Evolutionary conservation across 2,888 invertebrate genomes (phyloP), one percentile per base, ranked within the genome.

Genomic region (Venusia cambrica): DNA sequence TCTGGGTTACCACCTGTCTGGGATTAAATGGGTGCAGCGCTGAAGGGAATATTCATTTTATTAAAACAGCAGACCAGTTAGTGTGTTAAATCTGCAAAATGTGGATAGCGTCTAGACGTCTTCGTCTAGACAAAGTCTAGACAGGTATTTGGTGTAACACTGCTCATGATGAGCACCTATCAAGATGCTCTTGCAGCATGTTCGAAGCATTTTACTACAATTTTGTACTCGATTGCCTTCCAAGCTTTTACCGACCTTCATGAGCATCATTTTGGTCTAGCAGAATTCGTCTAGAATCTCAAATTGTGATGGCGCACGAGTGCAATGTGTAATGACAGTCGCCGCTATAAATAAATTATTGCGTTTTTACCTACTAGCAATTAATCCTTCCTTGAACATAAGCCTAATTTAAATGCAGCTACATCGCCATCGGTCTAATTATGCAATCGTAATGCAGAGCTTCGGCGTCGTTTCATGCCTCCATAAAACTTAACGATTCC

Each of bases 71-170:
- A 47, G 43, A 51, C 54, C 45, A 48, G 54, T 53, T 35, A 38
- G 39, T 62, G 48, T 54, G 56, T 62, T 57, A 63, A 71, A 64
- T 63, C 62, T 70, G 62, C 59, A 65, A 77, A 80, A 73, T 54
- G 64, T 71, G 69, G 69, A 75, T 74, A 65, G 62, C 62, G 85
- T 84, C 84, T 85, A 83, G 85, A 83, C 84, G 50, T 31, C n/a
- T n/a, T n/a, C 53, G 84, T 83, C 85, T 84, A 84, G 85, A 85
- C 85, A 28, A 9, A 37, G 85, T 87, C 85, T 87, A 87, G 85
- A 85, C 85, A 77, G 79, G 80, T 85, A 83, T 81, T 79, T 67
- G 70, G 73, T 73, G 58, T 68, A 71, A 72, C 69, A 68, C 58
- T 66, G 68, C 70, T 72, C 61, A 58, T 70, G 68, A 79, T 73